Conservation (phyloP, 1,140 invertebrate genomes). For the Cryptotermes secundus region DNA sequence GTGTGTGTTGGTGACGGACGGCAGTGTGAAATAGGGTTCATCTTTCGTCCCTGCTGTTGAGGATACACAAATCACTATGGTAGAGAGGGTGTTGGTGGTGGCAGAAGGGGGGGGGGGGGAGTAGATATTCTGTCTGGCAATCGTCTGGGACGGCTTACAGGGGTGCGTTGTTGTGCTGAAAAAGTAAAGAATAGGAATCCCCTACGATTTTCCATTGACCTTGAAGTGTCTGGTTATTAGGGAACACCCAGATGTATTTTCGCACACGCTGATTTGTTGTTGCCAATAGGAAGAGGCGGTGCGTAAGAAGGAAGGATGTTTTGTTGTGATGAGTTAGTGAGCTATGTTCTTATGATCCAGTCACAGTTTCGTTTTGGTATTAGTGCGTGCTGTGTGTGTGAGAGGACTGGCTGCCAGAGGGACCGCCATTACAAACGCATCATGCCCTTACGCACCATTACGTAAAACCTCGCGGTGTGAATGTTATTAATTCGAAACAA, state of each 20-base stretch:
- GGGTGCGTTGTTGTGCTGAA: constrained; percentile 3
- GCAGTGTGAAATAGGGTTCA: constrained; percentile 6
- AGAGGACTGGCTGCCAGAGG: not conserved
- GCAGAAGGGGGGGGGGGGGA: not conserved
- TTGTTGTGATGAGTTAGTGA: not conserved
- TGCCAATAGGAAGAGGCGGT: not conserved
- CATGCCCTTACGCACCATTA: constrained; percentile 14
- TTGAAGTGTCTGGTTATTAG: not conserved
- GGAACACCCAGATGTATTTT: not conserved
- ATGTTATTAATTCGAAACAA: not conserved
- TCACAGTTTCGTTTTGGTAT: constrained; percentile 10
- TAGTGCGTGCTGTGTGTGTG: not conserved
- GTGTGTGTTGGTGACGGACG: not conserved
- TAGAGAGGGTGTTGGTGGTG: not conserved
- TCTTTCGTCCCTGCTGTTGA: not conserved
- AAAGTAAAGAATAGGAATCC: constrained; percentile 4
- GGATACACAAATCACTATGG: not conserved
- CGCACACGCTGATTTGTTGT: constrained; percentile 17
- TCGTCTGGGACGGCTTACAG: not conserved
- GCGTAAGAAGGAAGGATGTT: not conserved
- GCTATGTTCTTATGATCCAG: not conserved
- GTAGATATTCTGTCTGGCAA: not conserved
- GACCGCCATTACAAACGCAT: constrained; percentile 12
- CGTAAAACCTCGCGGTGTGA: not conserved
- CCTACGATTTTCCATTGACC: constrained; percentile 8